Percentiles rank a stretch among this genome's conserved stretches.
Conservation (phyloP, 1,140 invertebrate genomes). For the Bombus waltoni region DNA sequence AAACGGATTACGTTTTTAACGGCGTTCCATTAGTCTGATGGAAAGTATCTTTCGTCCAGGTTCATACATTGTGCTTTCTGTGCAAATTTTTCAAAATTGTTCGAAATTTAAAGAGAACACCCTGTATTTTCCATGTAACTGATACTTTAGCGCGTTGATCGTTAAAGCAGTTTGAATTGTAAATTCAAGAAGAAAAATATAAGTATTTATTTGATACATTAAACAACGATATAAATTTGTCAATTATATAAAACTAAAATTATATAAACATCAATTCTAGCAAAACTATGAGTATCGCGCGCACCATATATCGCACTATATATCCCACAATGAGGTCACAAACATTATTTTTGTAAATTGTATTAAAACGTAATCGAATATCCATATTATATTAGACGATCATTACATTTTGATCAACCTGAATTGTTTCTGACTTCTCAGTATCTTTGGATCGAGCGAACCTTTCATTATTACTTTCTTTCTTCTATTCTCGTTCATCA, state of each 20-base stretch:
- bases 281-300: too few relatives aligned
- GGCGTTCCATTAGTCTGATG: conserved; percentile 23
- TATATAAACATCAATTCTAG: too few relatives aligned
- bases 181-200: background rate
- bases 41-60: background rate
- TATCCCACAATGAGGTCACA: too few relatives aligned
- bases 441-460: background rate
- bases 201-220: background rate
- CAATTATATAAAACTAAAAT: too few relatives aligned
- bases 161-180: background rate
- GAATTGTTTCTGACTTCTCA: conserved; percentile 13
- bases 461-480: background rate
- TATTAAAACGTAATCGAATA: background rate
- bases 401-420: background rate
- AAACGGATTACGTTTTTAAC: conserved; percentile 25
- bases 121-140: too few relatives aligned
- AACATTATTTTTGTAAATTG: too few relatives aligned
- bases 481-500: background rate
- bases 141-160: too few relatives aligned
- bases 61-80: background rate
- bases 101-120: background rate
- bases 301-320: too few relatives aligned
- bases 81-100: background rate
- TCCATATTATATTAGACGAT: background rate
- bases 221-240: too few relatives aligned